Evolutionary conservation across 2,888 invertebrate genomes (phyloP).

Genomic region (Oscheius sp.): DNA sequence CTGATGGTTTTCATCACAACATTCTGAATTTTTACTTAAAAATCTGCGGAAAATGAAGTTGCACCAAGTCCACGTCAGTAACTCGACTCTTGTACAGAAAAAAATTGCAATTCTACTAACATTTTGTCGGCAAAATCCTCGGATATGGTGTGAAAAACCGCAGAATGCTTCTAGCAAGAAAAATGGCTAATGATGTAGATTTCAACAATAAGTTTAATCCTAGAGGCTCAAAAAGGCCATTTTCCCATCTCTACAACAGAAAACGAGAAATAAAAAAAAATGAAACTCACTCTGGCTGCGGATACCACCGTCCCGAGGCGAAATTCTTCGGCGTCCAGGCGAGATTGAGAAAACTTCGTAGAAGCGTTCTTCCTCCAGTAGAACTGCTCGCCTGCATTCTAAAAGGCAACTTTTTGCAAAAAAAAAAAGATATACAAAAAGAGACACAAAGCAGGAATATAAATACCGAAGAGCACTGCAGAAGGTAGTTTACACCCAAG

Average conservation of each 20-base stretch:
- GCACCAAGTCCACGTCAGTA: too few relatives aligned
- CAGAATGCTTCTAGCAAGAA: too few relatives aligned
- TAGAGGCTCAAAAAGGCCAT: background rate
- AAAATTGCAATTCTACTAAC: too few relatives aligned
- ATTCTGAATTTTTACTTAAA: background rate
- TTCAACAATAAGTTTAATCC: too few relatives aligned
- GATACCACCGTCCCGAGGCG: slow-evolving; percentile 71
- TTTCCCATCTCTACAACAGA: background rate
- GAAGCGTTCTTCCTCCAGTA: slow-evolving; percentile 2
- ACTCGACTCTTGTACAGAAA: too few relatives aligned
- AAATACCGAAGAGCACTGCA: background rate
- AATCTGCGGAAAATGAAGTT: too few relatives aligned
- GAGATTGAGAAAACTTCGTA: slow-evolving; percentile 7
- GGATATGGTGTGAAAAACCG: too few relatives aligned
- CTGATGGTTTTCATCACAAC: background rate
- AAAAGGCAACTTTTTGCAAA: background rate
- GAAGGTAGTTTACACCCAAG: too few relatives aligned
- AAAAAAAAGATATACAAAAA: background rate
- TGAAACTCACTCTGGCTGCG: slow-evolving; percentile 68
- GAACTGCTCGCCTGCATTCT: slow-evolving; percentile 12
- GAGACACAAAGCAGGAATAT: background rate
- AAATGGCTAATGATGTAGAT: too few relatives aligned
- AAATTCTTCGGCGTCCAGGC: slow-evolving; percentile 17
- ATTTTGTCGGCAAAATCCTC: too few relatives aligned
- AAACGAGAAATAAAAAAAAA: slow-evolving; percentile 13